Evolutionary conservation across 2,797 vertebrate species (phyloP), one percentile per base, ranked within the genome.

Genomic region (Setipinna tenuifilis): DNA sequence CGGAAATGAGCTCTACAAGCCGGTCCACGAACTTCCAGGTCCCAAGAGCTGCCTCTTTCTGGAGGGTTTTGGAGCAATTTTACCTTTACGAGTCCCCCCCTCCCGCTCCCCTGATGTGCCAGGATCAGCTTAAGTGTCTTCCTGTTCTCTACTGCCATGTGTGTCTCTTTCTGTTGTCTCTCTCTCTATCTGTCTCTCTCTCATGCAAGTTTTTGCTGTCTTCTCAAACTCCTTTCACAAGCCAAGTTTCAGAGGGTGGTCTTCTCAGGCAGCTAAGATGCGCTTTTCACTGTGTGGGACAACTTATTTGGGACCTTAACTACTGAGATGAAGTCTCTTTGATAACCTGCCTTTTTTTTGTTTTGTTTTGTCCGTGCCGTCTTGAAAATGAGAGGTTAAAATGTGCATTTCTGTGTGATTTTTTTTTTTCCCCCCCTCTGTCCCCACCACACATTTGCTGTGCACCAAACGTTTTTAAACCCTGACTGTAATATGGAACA

Each of bases 211-310:
- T 28, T 58, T 75, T 44, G 82, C 81, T 86, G 83, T 9, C 71
- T 84, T 83, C 41, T 78, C 31, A 25, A 21, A 78, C 31, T 35
- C 12, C 28, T 75, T 75, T 75, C 86, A 46, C 84, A 84, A 90
- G 91, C 91, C 89, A 89, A 91, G 89, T 85, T 48, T 84, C 85
- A 83, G 81, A 86, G 31, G 83, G 83, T 86, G 84, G 82, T 91
- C 75, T 87, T 90, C 88, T 91, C 85, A 46, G 93, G 94, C 93
- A 95, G 94, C 94, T 95, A 92, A 85, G 90, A 88, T 85, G 90
- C 90, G 89, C 90, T 87, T 89, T 89, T 75, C 89, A 92, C 87
- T 87, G 81, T 84, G 83, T 48, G 88, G 82, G 88, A 85, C 87
- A 44, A 78, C 90, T 65, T 86, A 54, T 81, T 83, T 88, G 85